Conservation (phyloP, 2,888 invertebrate genomes). For the Tridacna crocea region DNA sequence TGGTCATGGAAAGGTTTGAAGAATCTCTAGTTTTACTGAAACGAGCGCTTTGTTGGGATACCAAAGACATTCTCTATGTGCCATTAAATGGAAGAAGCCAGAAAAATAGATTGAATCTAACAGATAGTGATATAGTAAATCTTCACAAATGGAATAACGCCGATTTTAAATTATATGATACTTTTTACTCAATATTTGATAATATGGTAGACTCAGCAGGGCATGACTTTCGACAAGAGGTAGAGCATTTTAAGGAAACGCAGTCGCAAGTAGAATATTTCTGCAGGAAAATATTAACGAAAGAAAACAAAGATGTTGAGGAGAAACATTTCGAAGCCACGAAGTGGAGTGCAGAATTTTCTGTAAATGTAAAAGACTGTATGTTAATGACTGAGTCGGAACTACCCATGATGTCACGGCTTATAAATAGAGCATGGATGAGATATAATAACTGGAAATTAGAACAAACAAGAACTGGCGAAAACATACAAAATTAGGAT, state of each 20-base stretch:
- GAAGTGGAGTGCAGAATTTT: conserved; percentile 52
- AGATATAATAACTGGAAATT: conserved; percentile 30
- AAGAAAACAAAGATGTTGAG: background rate
- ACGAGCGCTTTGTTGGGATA: conserved; percentile 77
- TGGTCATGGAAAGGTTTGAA: conserved; percentile 79
- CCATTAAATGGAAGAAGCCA: conserved; percentile 62
- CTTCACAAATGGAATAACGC: conserved; percentile 72
- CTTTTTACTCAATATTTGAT: conserved; percentile 70
- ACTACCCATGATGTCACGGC: conserved; percentile 40
- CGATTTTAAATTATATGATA: conserved; percentile 75
- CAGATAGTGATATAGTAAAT: conserved; percentile 51
- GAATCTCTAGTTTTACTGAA: conserved; percentile 80
- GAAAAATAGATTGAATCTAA: conserved; percentile 46
- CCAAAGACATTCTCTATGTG: conserved; percentile 77
- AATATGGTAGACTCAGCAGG: conserved; percentile 58
- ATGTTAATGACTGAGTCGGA: conserved; percentile 52
- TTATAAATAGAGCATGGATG: conserved; percentile 52
- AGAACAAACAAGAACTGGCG: background rate
- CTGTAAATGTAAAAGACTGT: conserved; percentile 50
- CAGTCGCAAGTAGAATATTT: conserved; percentile 45
- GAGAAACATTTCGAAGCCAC: conserved; percentile 30
- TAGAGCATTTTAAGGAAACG: conserved; percentile 61
- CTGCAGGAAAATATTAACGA: conserved; percentile 30
- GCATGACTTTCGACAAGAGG: conserved; percentile 59
- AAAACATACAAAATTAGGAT: too few relatives aligned